phyloP scores from a whole-genome alignment of 1,140 invertebrate genomes.

The Papilio polytes region DNA sequence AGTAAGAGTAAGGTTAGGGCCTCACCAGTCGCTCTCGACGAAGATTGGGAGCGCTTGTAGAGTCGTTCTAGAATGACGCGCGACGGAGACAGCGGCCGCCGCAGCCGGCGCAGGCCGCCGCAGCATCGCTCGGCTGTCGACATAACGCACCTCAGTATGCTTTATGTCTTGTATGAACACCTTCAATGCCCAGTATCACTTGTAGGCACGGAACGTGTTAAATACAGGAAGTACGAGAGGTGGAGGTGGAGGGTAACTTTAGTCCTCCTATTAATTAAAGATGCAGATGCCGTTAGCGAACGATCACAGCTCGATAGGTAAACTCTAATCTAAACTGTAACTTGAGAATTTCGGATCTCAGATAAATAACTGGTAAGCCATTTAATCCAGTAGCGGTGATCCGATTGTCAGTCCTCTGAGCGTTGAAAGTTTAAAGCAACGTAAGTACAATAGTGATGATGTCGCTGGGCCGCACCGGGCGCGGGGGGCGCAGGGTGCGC shows the following conservation, averaged over 20 bases:
- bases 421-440: background rate
- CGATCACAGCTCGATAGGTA: background rate
- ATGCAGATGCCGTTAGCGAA: no score
- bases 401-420: background rate
- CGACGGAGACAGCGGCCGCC: constrained; percentile 46
- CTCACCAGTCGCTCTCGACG: constrained; percentile 45
- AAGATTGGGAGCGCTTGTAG: constrained; percentile 45
- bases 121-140: constrained; percentile 21
- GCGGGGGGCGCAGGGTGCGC: background rate
- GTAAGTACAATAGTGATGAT: constrained; percentile 8
- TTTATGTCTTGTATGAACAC: background rate
- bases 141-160: background rate
- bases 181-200: background rate
- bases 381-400: background rate
- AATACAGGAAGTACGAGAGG: background rate
- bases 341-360: background rate
- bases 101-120: background rate
- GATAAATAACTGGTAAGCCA: background rate
- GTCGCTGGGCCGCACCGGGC: background rate
- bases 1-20: background rate
- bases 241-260: background rate
- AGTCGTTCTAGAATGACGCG: constrained; percentile 49
- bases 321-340: background rate
- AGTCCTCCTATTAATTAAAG: background rate
- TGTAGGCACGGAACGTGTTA: background rate